Evolutionary conservation across 2,113 vertebrate genomes (phyloP).

Genomic region (Sturnira hondurensis): DNA sequence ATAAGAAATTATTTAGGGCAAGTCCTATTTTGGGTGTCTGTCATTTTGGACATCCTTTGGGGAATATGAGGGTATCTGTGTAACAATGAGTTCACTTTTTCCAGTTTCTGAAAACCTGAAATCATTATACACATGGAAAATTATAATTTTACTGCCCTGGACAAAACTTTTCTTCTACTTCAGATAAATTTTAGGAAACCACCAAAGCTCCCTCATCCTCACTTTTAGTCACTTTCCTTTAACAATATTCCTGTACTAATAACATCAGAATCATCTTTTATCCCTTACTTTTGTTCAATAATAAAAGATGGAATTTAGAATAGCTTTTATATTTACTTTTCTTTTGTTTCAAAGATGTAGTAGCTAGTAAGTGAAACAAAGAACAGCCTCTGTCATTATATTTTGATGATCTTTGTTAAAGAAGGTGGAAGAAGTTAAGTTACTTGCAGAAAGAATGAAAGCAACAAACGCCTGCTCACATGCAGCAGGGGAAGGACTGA

Average conservation of each 20-base stretch:
- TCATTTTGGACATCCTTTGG: not conserved
- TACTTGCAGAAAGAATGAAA: not conserved
- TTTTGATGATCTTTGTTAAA: conserved; percentile 1
- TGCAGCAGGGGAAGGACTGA: not conserved
- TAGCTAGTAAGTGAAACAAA: not conserved
- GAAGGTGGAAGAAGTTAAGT: not conserved
- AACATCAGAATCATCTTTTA: not conserved
- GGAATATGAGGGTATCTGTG: not conserved
- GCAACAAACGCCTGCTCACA: not conserved
- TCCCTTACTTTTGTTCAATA: not conserved
- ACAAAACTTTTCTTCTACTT: not conserved
- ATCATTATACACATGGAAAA: not conserved
- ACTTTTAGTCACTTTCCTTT: not conserved
- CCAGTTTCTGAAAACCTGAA: not conserved
- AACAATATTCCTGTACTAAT: conserved; percentile 35
- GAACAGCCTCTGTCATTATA: not conserved
- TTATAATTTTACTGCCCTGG: not conserved
- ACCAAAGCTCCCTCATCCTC: not conserved
- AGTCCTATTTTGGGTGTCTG: not conserved
- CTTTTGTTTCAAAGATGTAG: conserved; percentile 1
- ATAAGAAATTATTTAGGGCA: not conserved
- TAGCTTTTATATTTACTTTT: not conserved
- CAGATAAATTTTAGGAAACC: not conserved
- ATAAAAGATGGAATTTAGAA: not conserved
- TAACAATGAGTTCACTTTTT: not conserved